phyloP scores from a whole-genome alignment of 2,113 vertebrate genomes.

The Pao palembangensis region DNA sequence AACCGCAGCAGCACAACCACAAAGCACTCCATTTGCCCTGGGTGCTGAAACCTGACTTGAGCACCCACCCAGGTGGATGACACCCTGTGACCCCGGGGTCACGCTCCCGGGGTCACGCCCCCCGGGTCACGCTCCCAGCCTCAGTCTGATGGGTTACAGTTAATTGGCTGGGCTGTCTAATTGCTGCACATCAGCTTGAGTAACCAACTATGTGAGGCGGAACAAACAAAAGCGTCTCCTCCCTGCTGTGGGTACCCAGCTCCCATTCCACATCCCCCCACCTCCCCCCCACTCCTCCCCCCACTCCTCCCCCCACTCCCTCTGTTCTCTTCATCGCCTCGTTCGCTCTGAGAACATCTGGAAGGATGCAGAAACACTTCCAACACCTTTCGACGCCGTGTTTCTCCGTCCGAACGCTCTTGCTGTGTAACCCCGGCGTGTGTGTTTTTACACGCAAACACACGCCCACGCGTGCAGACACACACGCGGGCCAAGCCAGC shows the following conservation, averaged over 20 bases:
- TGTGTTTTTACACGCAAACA: conserved; percentile 15
- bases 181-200: conserved; percentile 70
- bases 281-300: neutral
- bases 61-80: neutral
- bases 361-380: neutral
- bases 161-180: conserved; percentile 78
- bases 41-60: too few species aligned
- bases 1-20: conserved; percentile 45
- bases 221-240: conserved; percentile 40
- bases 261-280: neutral
- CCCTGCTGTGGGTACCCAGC: conserved; percentile 9
- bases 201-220: conserved; percentile 65
- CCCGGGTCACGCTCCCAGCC: conserved; percentile 56
- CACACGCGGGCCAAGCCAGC: conserved; percentile 33
- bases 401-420: neutral
- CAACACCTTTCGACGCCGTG: neutral
- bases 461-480: conserved; percentile 33
- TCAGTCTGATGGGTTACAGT: conserved; percentile 70
- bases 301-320: conserved; percentile 4
- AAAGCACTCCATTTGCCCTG: conserved; percentile 25
- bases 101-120: conserved; percentile 27
- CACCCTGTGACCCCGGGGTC: neutral
- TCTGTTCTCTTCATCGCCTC: conserved; percentile 21
- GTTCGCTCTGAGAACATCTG: conserved; percentile 20
- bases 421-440: conserved; percentile 1